phyloP scores from a whole-genome alignment of 2,888 invertebrate species.

The Bombylius major region DNA sequence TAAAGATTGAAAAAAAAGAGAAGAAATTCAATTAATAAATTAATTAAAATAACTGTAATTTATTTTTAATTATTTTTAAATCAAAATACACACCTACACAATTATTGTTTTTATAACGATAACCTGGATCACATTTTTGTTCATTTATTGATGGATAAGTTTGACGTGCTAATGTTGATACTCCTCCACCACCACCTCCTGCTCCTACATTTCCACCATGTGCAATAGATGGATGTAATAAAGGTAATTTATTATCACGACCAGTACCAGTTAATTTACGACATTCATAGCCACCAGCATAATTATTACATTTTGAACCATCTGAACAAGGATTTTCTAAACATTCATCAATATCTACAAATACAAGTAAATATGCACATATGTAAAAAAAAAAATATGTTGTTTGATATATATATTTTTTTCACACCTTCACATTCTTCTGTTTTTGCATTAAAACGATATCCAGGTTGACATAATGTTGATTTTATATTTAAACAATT shows the following conservation, averaged over 20 bases:
- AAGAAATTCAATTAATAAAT: neutral
- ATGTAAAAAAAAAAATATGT: neutral
- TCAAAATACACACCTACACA: conserved; percentile 14
- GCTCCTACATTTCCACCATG: neutral
- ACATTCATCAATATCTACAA: conserved; percentile 68
- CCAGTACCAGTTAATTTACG: conserved; percentile 1
- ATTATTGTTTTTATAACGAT: conserved; percentile 13
- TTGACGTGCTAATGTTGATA: neutral
- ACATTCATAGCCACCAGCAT: conserved; percentile 60
- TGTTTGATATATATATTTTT: neutral
- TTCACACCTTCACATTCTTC: conserved; percentile 47
- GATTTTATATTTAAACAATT: conserved; percentile 37
- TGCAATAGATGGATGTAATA: neutral
- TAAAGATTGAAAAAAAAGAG: neutral
- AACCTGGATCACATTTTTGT: conserved; percentile 14
- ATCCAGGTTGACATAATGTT: conserved; percentile 37
- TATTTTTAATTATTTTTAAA: neutral
- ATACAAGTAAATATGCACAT: conserved; percentile 24
- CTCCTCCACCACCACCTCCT: conserved; percentile 10
- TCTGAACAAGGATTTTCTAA: conserved; percentile 44
- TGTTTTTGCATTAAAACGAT: conserved; percentile 38
- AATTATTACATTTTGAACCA: conserved; percentile 57
- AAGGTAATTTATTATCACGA: neutral
- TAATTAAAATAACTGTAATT: neutral
- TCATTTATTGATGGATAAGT: neutral